A percentile compares a stretch with the other conserved stretches of the same genome.
Evolutionary conservation across 2,888 invertebrate species (phyloP).

Genomic region (Prenolepis imparis): DNA sequence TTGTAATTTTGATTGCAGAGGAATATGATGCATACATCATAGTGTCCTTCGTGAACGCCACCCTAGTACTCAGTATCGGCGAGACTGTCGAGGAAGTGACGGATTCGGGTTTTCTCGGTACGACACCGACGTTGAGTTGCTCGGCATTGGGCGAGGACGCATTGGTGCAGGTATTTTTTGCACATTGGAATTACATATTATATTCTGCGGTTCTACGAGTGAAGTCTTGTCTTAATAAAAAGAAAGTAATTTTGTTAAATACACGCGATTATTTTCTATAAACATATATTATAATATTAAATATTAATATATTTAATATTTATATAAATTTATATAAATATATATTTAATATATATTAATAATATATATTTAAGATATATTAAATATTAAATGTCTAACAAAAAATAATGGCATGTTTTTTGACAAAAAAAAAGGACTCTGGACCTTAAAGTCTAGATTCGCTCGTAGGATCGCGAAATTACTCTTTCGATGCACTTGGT

Average conservation of each 20-base stretch:
- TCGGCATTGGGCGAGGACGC: slow-evolving; percentile 99
- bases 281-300: too few species aligned
- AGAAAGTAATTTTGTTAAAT: not conserved
- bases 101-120: slow-evolving; percentile 99
- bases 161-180: slow-evolving; percentile 93
- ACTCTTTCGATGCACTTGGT: slow-evolving; percentile 81
- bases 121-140: slow-evolving; percentile 99
- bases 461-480: not conserved
- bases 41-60: slow-evolving; percentile 99
- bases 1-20: slow-evolving; percentile 92
- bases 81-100: slow-evolving; percentile 99
- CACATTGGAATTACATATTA: slow-evolving; percentile 20
- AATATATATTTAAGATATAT: too few species aligned
- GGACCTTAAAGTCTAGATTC: not conserved
- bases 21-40: slow-evolving; percentile 99
- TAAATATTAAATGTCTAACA: not conserved
- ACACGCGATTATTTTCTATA: not conserved
- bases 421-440: not conserved
- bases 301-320: too few species aligned
- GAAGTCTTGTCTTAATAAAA: not conserved
- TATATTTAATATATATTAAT: too few species aligned
- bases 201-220: not conserved
- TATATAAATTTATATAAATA: too few species aligned
- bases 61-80: slow-evolving; percentile 99
- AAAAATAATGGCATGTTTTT: not conserved